These are phyloP conservation scores for mouse (Mus musculus) DNA, from an alignment of 2,113 vertebrate genomes.

Conservation along the genomic window DNA sequence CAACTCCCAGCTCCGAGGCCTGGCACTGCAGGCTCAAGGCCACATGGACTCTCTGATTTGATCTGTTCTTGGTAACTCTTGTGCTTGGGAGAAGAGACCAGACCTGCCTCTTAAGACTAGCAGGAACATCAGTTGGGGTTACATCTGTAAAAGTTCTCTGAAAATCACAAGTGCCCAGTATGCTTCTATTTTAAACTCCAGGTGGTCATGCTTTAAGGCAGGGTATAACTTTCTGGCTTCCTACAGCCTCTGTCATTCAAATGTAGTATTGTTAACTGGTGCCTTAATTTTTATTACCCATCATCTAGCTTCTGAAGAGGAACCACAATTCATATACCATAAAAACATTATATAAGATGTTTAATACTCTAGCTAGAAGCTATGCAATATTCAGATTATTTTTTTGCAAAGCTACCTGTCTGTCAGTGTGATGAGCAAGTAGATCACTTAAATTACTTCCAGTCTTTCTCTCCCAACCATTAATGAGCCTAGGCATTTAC, in stretches of 20 bases:
- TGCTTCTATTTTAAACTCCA: constrained; percentile 17
- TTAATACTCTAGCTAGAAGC: not conserved
- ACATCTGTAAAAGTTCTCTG: not conserved
- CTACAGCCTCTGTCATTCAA: not conserved
- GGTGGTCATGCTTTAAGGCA: not conserved
- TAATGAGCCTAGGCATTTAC: not conserved
- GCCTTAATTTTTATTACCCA: not conserved
- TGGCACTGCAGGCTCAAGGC: not conserved
- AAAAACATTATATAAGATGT: not conserved
- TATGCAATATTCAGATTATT: not conserved
- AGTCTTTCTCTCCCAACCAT: not conserved
- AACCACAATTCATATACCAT: not conserved
- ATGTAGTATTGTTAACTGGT: not conserved
- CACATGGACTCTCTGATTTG: not conserved
- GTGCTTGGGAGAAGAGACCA: not conserved
- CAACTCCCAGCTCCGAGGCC: not conserved
- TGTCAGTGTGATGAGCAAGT: not conserved
- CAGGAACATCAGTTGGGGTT: not conserved
- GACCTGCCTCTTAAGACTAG: not conserved
- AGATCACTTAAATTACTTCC: not conserved
- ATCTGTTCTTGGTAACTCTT: not conserved
- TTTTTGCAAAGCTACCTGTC: not conserved
- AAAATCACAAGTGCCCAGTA: not conserved
- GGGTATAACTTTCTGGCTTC: not conserved
- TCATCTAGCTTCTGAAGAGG: not conserved